Conservation (phyloP, 1,140 invertebrate species). For the Palaemon carinicauda region DNA sequence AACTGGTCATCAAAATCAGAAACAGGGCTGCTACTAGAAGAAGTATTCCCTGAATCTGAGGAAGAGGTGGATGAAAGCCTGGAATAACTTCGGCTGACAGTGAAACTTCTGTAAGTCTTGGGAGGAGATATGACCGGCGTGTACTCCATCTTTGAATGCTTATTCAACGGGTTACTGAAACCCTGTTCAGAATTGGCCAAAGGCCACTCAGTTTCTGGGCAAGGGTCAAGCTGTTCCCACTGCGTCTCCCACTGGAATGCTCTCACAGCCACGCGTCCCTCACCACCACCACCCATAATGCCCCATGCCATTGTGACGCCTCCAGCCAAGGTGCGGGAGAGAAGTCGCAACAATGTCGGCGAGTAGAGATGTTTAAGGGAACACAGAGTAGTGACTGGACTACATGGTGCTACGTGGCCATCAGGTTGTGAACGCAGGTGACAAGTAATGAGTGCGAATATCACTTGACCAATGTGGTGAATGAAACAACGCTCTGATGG, state of each 20-base stretch:
- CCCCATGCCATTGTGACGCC: conserved; percentile 44
- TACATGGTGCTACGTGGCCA: conserved; percentile 30
- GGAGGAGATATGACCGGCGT: conserved; percentile 8
- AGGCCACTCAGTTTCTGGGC: conserved; percentile 37
- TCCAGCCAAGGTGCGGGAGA: conserved; percentile 46
- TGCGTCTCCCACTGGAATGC: conserved; percentile 52
- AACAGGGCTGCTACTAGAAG: not conserved
- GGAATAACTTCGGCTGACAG: not conserved
- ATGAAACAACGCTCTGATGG: conserved; percentile 44
- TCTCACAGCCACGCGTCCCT: conserved; percentile 45
- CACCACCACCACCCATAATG: conserved; percentile 38
- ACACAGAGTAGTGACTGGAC: conserved; percentile 35
- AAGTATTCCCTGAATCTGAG: not conserved
- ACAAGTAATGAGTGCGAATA: conserved; percentile 51
- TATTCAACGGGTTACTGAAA: too few species aligned
- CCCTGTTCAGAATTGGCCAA: not conserved
- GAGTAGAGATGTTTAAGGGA: conserved; percentile 50
- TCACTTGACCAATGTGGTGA: conserved; percentile 50
- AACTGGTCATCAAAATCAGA: not conserved
- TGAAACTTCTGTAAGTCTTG: not conserved
- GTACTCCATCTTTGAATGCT: not conserved
- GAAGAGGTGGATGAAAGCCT: not conserved
- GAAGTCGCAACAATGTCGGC: conserved; percentile 17
- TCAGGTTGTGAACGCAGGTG: conserved; percentile 39
- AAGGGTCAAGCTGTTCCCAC: conserved; percentile 49